phyloP scores from a whole-genome alignment of 2,113 vertebrate species.

The Platysternon megacephalum region DNA sequence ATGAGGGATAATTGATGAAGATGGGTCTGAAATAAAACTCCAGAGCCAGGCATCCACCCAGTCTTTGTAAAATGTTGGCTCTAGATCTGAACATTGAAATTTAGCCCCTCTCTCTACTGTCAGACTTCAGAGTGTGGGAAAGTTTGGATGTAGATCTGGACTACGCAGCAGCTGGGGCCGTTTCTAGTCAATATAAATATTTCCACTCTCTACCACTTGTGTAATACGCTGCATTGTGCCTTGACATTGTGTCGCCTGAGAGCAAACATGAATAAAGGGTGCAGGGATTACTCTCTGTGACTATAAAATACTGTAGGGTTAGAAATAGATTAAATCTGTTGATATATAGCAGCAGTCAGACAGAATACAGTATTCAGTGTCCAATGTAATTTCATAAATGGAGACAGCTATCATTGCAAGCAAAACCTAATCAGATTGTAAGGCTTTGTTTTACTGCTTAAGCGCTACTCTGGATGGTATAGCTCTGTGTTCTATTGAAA shows the following conservation, averaged over 20 bases:
- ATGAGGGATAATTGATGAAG: background rate
- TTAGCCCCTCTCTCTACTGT: background rate
- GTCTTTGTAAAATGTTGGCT: background rate
- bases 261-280: background rate
- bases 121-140: background rate
- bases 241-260: background rate
- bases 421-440: slow-evolving; percentile 16
- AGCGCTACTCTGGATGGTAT: background rate
- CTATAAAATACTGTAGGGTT: background rate
- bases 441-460: slow-evolving; percentile 8
- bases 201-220: background rate
- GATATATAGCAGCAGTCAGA: background rate
- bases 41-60: background rate
- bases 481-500: background rate
- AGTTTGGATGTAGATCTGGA: background rate
- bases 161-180: background rate
- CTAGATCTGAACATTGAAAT: background rate
- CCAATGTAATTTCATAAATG: background rate
- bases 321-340: background rate
- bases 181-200: background rate
- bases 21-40: background rate
- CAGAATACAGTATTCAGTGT: background rate
- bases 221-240: background rate
- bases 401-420: background rate
- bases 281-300: background rate